Percentiles rank a stretch among this genome's conserved stretches.
Conservation (phyloP, 1,140 invertebrate genomes). For the Rhagoletis pomonella region DNA sequence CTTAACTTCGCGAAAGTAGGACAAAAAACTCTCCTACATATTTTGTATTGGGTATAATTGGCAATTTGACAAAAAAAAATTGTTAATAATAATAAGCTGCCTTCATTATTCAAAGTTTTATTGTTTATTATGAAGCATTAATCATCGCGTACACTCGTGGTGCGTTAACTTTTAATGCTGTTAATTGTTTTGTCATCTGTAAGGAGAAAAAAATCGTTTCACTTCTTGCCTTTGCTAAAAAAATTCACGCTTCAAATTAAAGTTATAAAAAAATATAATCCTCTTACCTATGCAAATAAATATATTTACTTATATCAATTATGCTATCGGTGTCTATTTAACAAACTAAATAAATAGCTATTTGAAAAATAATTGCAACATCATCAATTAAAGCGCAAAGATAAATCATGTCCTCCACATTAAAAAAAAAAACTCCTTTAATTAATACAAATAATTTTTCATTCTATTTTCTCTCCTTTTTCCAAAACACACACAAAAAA, state of each 20-base stretch:
- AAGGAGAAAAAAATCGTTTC: neutral
- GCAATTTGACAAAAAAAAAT: no score
- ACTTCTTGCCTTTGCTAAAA: neutral
- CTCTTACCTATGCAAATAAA: neutral
- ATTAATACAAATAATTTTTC: constrained; percentile 37
- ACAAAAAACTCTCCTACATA: no score
- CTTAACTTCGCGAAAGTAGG: no score
- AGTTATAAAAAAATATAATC: neutral
- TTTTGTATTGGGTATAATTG: no score
- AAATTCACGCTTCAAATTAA: constrained; percentile 23
- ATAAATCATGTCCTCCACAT: neutral
- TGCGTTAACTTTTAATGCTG: no score
- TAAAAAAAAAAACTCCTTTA: constrained; percentile 49
- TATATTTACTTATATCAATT: neutral
- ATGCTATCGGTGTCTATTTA: constrained; percentile 53
- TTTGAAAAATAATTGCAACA: neutral
- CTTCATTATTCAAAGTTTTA: neutral
- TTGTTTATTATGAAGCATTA: neutral
- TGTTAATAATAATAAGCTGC: no score
- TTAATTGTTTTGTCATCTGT: neutral
- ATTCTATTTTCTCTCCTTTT: constrained; percentile 48
- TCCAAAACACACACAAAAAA: constrained; percentile 5
- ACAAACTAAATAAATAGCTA: neutral
- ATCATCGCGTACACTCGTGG: no score
- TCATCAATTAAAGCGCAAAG: neutral